A percentile compares a stretch with the other conserved stretches of the same genome.
phyloP scores from a whole-genome alignment of 2,797 vertebrate genomes.

The Crypturellus tataupa region DNA sequence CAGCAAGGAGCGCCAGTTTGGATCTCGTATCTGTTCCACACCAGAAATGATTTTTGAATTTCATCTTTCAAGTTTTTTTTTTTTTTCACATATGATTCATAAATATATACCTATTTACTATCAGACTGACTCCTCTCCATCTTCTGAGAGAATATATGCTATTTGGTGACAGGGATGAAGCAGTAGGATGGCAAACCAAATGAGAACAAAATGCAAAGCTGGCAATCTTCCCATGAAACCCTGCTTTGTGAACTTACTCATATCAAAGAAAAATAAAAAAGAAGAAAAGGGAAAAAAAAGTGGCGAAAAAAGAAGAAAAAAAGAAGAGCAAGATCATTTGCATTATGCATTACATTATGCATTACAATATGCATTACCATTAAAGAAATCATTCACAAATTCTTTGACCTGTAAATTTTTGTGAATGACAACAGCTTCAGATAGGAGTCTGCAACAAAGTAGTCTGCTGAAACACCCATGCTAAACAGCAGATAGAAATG shows the following conservation, averaged over 20 bases:
- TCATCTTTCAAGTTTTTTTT: neutral
- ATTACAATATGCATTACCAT: neutral
- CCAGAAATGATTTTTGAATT: neutral
- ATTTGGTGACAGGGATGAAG: neutral
- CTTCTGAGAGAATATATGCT: neutral
- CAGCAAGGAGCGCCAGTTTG: neutral
- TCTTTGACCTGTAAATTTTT: neutral
- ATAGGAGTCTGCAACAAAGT: neutral
- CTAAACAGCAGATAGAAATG: neutral
- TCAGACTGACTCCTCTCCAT: neutral
- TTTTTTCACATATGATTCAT: neutral
- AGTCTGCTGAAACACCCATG: neutral
- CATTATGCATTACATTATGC: neutral
- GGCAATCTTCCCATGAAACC: neutral
- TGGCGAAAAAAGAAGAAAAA: no score
- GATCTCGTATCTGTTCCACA: neutral
- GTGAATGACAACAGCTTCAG: neutral
- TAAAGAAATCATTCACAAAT: slow-evolving; percentile 6
- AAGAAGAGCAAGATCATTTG: neutral
- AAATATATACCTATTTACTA: neutral
- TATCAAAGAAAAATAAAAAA: neutral
- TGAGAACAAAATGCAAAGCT: neutral
- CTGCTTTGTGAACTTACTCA: neutral
- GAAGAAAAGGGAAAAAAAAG: neutral
- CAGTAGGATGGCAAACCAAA: neutral